Base-by-base conservation (phyloP, 2,888 invertebrate genomes). In the Chloromyia formosa region DNA sequence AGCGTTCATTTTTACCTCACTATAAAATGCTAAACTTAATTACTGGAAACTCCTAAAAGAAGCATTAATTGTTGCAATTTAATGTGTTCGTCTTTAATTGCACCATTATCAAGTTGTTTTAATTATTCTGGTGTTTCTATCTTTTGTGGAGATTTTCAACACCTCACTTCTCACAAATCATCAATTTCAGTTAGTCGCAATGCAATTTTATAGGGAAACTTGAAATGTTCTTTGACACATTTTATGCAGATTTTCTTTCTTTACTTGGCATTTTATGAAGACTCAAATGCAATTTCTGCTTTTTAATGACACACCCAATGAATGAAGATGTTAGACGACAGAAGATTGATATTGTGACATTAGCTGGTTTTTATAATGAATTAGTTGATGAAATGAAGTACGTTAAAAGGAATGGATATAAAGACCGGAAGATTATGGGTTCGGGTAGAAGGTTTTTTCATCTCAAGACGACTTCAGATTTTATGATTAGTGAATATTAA, bases 81-180 rank as follows among this genome's bases (percentile, higher is more conserved):
- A 49, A 49, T 49, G 27, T 35, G 49, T 49, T 49, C 49, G 16
- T 12, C 49, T 49, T 49, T 49, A 49, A 49, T 49, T 49, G 49
- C 49, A 49, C 49, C 49, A 49, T 49, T 49, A 49, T 49, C 49
- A 49, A 49, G 49, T 49, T 49, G 49, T 49, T 49, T 49, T 49
- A 49, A 49, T 49, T 49, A 49, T 49, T 42, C 12, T 42, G 5
- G 12, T 42, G 42, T 42, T 42, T 5, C 5, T 42, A 5, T 42
- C 12, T 9, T 42, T 12, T 12, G 42, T 42, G 42, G 42, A 42
- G 42, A n/a, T n/a, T 35, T 35, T 49, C 14, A 49, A n/a, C 16
- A n/a, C 10, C 10, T 49, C 49, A n/a, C 49, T 49, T n/a, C 49
- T 7, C 12, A n/a, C 12, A 49, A 49, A 49, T 49, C 49, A 49